These are phyloP conservation scores for Caenorhabditis doughertyi DNA, from an alignment of 2,888 invertebrate genomes.

Conservation along the genomic window DNA sequence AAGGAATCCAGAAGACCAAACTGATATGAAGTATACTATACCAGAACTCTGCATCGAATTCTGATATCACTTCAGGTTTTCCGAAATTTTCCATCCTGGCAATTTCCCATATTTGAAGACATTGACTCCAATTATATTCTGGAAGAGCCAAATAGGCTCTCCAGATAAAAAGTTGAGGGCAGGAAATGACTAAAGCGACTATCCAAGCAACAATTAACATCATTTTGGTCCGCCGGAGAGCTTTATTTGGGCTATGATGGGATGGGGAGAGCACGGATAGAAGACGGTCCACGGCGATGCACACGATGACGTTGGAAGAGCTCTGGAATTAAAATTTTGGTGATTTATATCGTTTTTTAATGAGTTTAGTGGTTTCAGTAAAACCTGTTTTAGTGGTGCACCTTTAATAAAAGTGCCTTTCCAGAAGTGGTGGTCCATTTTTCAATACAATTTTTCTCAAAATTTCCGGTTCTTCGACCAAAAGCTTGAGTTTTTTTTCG, in stretches of 20 bases:
- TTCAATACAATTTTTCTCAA: too few relatives aligned
- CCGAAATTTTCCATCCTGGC: conserved; percentile 67
- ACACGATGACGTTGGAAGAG: conserved; percentile 82
- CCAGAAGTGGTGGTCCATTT: too few relatives aligned
- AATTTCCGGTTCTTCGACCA: too few relatives aligned
- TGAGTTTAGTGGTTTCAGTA: too few relatives aligned
- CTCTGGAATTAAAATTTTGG: too few relatives aligned
- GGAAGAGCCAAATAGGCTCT: conserved; percentile 77
- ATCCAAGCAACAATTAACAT: conserved; percentile 79
- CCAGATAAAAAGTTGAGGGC: conserved; percentile 80
- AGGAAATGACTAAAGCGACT: conserved; percentile 74
- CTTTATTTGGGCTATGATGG: conserved; percentile 77
- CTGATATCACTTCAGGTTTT: conserved; percentile 3
- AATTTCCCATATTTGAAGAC: conserved; percentile 81
- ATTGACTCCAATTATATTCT: conserved; percentile 80
- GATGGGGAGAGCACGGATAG: conserved; percentile 78
- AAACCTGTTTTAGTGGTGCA: too few relatives aligned
- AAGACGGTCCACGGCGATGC: conserved; percentile 82
- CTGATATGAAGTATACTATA: conserved; percentile 78
- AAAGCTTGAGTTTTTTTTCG: too few relatives aligned
- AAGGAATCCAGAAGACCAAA: conserved; percentile 81
- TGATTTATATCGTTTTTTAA: too few relatives aligned
- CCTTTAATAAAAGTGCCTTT: too few relatives aligned
- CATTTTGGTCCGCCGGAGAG: conserved; percentile 74
- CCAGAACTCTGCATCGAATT: conserved; percentile 74